Percentiles rank a stretch among this genome's conserved stretches.
These are phyloP conservation scores for Heliocidaris tuberculata DNA, from an alignment of 35 echinoderm and acorn worm species.

Conservation along the genomic window DNA sequence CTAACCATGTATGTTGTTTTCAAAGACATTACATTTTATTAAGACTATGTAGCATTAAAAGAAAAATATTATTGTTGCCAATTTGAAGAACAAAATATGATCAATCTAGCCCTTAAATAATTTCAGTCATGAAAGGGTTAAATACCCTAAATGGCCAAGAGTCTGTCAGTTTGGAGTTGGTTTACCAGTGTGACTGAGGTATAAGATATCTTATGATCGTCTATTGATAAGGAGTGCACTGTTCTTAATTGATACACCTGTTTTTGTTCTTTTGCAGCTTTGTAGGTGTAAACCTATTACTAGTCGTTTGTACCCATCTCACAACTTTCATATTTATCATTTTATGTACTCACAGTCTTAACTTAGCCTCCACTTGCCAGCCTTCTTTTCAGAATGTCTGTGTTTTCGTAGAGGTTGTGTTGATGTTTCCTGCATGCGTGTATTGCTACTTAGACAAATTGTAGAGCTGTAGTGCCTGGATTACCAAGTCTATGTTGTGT, in stretches of 20 bases:
- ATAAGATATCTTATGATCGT: background rate
- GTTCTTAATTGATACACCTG: background rate
- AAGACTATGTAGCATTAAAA: too few relatives aligned
- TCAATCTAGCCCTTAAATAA: too few relatives aligned
- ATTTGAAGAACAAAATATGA: too few relatives aligned
- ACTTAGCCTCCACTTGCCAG: constrained; percentile 1
- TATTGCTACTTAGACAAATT: background rate
- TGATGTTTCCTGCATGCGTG: constrained; percentile 15
- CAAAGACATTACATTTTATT: too few relatives aligned
- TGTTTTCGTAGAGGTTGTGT: background rate
- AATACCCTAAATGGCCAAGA: too few relatives aligned
- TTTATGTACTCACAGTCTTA: background rate
- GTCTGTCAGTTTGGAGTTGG: too few relatives aligned
- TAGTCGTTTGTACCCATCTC: background rate
- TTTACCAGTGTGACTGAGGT: too few relatives aligned
- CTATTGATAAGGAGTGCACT: background rate
- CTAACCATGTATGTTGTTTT: too few relatives aligned
- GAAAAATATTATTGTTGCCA: too few relatives aligned
- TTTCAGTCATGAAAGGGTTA: too few relatives aligned
- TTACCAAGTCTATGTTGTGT: constrained; percentile 17
- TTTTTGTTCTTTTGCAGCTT: constrained; percentile 8
- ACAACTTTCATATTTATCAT: background rate
- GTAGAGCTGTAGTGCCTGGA: constrained; percentile 26
- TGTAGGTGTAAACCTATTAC: background rate
- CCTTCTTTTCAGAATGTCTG: constrained; percentile 33